These are phyloP conservation scores for Lathamus discolor DNA, from an alignment of 2,113 vertebrate genomes.

Conservation along the genomic window DNA sequence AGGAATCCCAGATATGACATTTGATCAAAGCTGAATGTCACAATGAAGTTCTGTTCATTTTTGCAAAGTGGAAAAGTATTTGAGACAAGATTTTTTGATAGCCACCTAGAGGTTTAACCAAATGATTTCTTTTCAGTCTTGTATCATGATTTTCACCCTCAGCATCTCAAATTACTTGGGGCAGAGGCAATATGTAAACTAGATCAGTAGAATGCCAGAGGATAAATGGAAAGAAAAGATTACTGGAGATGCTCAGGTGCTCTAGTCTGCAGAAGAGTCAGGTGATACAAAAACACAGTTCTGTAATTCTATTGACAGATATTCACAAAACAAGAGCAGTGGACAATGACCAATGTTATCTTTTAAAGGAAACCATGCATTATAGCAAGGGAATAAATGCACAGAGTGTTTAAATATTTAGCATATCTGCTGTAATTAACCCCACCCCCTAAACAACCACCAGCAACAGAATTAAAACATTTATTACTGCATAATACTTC, in stretches of 20 bases:
- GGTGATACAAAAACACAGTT: background rate
- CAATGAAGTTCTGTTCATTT: background rate
- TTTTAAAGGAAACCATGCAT: background rate
- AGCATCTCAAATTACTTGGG: background rate
- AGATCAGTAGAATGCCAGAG: background rate
- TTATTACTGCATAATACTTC: background rate
- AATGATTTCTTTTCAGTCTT: background rate
- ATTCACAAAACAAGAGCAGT: background rate
- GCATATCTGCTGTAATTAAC: background rate
- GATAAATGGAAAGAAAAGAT: background rate
- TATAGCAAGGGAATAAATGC: background rate
- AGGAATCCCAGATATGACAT: slow-evolving; percentile 23
- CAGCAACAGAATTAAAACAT: background rate
- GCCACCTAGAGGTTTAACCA: slow-evolving; percentile 20
- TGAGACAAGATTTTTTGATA: slow-evolving; percentile 22
- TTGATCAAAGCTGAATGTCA: slow-evolving; percentile 45
- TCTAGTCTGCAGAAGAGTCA: background rate
- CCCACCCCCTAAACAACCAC: background rate
- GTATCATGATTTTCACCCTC: background rate
- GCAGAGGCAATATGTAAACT: background rate
- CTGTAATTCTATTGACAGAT: background rate
- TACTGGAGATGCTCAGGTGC: background rate
- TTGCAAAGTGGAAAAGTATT: background rate
- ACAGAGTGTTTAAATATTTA: background rate
- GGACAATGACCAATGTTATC: accelerated